Evolutionary conservation across 2,113 vertebrate species (phyloP).

Genomic region (Fregata magnificens): DNA sequence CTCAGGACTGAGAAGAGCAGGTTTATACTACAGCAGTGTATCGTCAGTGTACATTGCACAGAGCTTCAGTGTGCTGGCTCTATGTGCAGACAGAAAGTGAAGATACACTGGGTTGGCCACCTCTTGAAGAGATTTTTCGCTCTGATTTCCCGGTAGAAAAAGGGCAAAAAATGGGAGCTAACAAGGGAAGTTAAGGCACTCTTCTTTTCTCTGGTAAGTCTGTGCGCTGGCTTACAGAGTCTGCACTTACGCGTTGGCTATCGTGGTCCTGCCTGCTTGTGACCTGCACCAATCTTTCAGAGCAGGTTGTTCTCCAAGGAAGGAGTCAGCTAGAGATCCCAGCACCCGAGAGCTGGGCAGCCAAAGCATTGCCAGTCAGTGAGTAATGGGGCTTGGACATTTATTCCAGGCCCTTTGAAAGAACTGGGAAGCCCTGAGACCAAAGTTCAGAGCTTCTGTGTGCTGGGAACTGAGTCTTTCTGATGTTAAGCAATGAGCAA

Average conservation of each 20-base stretch:
- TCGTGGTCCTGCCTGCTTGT: not conserved
- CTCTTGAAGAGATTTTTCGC: not conserved
- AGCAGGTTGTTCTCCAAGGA: not conserved
- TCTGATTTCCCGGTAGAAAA: not conserved
- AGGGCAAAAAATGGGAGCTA: not conserved
- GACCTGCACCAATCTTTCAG: not conserved
- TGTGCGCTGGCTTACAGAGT: not conserved
- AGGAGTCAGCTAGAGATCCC: not conserved
- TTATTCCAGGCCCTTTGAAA: not conserved
- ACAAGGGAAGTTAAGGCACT: not conserved
- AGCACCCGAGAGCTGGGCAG: not conserved
- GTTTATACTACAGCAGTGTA: not conserved
- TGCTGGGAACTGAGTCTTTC: not conserved
- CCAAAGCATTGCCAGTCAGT: not conserved
- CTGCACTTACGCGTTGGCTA: not conserved
- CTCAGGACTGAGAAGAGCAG: not conserved
- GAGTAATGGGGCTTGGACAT: not conserved
- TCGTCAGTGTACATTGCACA: not conserved
- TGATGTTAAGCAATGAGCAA: not conserved
- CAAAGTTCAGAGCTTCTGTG: not conserved
- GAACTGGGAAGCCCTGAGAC: not conserved
- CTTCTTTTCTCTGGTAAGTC: not conserved
- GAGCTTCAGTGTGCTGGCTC: not conserved
- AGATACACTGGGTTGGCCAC: not conserved
- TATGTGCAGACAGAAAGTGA: not conserved